A percentile compares a stretch with the other conserved stretches of the same genome.
These are phyloP conservation scores for Formica exsecta DNA, from an alignment of 1,140 invertebrate genomes.

Conservation along the genomic window DNA sequence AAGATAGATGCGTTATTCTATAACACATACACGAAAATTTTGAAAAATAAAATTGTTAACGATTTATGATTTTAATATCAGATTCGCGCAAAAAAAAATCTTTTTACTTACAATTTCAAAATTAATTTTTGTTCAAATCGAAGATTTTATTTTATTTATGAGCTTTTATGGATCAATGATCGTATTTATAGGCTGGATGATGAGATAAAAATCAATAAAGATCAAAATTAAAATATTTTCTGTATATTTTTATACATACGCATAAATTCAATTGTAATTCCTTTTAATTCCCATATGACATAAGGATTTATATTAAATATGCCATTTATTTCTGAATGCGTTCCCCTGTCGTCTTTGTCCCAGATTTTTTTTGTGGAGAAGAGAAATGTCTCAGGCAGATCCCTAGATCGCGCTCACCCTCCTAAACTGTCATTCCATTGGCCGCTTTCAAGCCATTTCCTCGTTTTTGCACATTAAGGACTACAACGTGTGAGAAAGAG, in stretches of 20 bases:
- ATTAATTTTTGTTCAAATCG: not conserved
- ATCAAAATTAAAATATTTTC: constrained; percentile 19
- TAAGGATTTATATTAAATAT: not conserved
- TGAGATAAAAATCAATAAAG: no score
- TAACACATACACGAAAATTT: not conserved
- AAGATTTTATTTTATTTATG: constrained; percentile 14
- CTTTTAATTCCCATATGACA: not conserved
- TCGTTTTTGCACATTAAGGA: constrained; percentile 47
- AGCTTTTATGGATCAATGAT: not conserved
- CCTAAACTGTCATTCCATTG: constrained; percentile 39
- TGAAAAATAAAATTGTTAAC: not conserved
- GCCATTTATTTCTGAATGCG: constrained; percentile 35
- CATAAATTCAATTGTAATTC: not conserved
- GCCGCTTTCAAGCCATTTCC: constrained; percentile 48
- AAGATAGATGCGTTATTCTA: not conserved
- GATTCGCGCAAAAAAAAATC: not conserved
- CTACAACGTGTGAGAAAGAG: not conserved
- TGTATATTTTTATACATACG: not conserved
- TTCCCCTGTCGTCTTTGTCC: not conserved
- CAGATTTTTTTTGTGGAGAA: constrained; percentile 13
- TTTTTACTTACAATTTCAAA: not conserved
- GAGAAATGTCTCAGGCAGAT: constrained; percentile 49
- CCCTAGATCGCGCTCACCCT: constrained; percentile 2
- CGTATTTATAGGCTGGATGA: not conserved
- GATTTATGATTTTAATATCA: not conserved